phyloP scores from a whole-genome alignment of 2,797 vertebrate species.

The Sphenopsis melanotis region DNA sequence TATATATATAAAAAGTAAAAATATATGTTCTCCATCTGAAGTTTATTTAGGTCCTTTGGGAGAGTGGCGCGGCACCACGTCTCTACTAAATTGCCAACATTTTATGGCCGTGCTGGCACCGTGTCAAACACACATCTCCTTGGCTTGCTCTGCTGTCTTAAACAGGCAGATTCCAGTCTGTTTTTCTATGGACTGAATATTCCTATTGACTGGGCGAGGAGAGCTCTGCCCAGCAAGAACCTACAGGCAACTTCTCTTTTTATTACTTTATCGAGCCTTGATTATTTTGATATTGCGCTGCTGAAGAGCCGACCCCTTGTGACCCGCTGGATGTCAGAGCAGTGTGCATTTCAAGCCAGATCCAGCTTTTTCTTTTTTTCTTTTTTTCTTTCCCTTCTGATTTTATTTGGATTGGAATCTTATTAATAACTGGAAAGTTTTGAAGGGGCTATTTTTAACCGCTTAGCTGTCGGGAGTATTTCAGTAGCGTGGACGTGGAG shows the following conservation, averaged over 20 bases:
- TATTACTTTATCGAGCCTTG: not conserved
- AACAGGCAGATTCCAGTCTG: constrained; percentile 56
- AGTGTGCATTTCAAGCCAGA: not conserved
- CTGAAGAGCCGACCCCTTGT: not conserved
- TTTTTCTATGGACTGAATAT: constrained; percentile 60
- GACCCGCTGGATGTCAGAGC: not conserved
- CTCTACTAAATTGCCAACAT: constrained; percentile 69
- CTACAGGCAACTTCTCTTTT: not conserved
- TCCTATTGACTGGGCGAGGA: constrained; percentile 31
- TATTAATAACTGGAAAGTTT: not conserved
- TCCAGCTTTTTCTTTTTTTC: not conserved
- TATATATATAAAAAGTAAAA: constrained; percentile 60
- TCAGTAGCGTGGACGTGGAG: accelerated
- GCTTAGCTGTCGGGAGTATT: not conserved
- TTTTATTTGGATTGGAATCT: not conserved
- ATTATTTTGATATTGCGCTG: not conserved
- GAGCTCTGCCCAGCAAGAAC: constrained; percentile 5
- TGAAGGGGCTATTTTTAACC: not conserved
- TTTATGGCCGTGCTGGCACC: constrained; percentile 64
- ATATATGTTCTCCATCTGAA: constrained; percentile 67
- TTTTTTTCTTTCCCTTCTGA: not conserved
- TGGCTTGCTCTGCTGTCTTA: constrained; percentile 41
- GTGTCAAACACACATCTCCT: constrained; percentile 67
- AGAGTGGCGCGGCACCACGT: constrained; percentile 62
- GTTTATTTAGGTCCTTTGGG: constrained; percentile 67